phyloP scores from a whole-genome alignment of 2,888 invertebrate species.

The Argyresthia albistria region DNA sequence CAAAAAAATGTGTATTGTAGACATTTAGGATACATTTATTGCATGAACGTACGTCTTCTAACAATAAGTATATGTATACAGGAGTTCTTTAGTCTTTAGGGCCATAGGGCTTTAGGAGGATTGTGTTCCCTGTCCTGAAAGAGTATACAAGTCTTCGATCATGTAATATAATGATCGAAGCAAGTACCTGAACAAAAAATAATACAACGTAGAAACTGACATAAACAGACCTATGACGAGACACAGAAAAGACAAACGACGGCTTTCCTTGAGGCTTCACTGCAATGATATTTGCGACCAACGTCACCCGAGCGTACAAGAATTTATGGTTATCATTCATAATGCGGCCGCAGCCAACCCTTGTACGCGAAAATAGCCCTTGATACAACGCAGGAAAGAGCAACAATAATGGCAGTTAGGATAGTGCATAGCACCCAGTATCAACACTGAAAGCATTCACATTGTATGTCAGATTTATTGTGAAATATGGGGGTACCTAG shows the following conservation, averaged over 20 bases:
- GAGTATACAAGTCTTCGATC: no score
- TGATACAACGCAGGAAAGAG: neutral
- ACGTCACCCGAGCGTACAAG: conserved; percentile 37
- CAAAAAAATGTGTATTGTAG: no score
- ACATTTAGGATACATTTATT: no score
- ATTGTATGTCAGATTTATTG: conserved; percentile 30
- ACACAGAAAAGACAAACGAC: conserved; percentile 15
- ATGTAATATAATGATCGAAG: no score
- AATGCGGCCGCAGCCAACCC: neutral
- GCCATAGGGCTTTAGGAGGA: no score
- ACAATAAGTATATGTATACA: no score
- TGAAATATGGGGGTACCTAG: conserved; percentile 18
- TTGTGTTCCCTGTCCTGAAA: no score
- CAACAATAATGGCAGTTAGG: neutral
- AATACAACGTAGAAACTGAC: neutral
- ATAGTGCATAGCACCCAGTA: neutral
- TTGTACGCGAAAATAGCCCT: no score
- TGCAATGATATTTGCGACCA: conserved; percentile 28
- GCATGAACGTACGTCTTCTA: no score
- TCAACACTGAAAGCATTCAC: conserved; percentile 15
- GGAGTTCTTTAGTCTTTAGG: no score
- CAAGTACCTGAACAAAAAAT: no score
- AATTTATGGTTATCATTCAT: conserved; percentile 36
- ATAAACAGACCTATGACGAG: neutral
- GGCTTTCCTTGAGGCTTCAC: conserved; percentile 20